Conservation (phyloP, 53 echinoderm and acorn worm genomes). For the Paracentrotus lividus region DNA sequence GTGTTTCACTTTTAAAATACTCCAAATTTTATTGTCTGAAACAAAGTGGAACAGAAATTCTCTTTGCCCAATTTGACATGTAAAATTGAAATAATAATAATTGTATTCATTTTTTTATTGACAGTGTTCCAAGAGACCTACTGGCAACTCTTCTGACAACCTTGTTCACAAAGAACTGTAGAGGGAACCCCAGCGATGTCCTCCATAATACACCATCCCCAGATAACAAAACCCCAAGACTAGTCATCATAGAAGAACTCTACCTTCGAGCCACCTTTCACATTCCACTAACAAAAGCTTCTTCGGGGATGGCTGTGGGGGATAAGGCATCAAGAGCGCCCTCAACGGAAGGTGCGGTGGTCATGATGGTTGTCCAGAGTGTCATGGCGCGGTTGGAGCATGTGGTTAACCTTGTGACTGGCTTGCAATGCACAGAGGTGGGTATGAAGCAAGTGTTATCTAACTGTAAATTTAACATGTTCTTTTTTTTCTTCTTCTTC, state of each 20-base stretch:
- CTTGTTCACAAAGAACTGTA: slow-evolving; percentile 34
- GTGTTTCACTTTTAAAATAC: too few species aligned
- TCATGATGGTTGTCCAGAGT: slow-evolving; percentile 22
- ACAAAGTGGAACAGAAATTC: too few species aligned
- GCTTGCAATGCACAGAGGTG: slow-evolving; percentile 51
- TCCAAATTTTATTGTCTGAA: too few species aligned
- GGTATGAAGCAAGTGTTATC: background rate
- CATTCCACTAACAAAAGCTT: background rate
- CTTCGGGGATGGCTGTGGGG: too few species aligned
- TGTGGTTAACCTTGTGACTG: slow-evolving; percentile 21
- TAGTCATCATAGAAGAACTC: slow-evolving; percentile 17
- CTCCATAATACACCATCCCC: background rate
- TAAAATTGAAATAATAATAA: background rate
- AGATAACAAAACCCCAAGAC: background rate
- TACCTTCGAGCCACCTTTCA: slow-evolving; percentile 54
- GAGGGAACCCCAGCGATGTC: background rate
- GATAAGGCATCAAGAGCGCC: slow-evolving; percentile 18
- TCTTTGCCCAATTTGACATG: too few species aligned
- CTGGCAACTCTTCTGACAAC: slow-evolving; percentile 20
- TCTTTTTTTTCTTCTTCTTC: background rate
- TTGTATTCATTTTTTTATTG: background rate
- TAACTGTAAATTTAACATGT: too few species aligned
- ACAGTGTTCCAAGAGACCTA: slow-evolving; percentile 55
- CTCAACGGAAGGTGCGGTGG: slow-evolving; percentile 9
- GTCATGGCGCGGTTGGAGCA: slow-evolving; percentile 21